Evolutionary conservation across 2,113 vertebrate species (phyloP), one percentile per base, ranked within the genome.

Genomic region (Petaurus breviceps): DNA sequence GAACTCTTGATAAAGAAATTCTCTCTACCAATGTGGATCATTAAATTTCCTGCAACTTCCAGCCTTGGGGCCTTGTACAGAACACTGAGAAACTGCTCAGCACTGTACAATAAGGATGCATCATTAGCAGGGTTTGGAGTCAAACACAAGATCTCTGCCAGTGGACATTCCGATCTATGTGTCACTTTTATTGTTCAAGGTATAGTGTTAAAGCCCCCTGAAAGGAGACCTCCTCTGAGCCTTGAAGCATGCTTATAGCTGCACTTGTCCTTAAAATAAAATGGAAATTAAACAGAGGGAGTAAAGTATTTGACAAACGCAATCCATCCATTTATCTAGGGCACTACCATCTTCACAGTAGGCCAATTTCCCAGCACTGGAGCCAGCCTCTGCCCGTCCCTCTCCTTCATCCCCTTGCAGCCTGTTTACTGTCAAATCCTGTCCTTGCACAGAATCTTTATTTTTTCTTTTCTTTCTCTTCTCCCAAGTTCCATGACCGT

Each of bases 91-190:
- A 3, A 77, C 0, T 77, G 37, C 16, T n/a, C 31, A 37, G 31
- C 31, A 12, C 2, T 37, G 7, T 14, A n/a, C 14, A n/a, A 9
- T n/a, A n/a, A n/a, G 68, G 14, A 8, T 1, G 4, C 19, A 3
- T 77, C 16, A 77, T 7, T 22, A 37, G 1, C 16, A n/a, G 16
- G 5, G 16, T 16, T 7, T n/a, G 16, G 25, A n/a, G 4, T 77
- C 14, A n/a, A 77, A 77, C 37, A 4, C 16, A 77, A 77, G 68
- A 19, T 19, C 37, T 77, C 37, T 77, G 12, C 6, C 5, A 19
- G 37, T 19, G 37, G 4, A 22, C n/a, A n/a, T 37, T n/a, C 31
- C 61, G 1, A 8, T 77, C 37, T n/a, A 43, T 19, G 7, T n/a
- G 61, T 37, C 31, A 16, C 0, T 77, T 19, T 77, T 77, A n/a